phyloP scores from a whole-genome alignment of 2,797 vertebrate genomes.

The Rhinella marina region DNA sequence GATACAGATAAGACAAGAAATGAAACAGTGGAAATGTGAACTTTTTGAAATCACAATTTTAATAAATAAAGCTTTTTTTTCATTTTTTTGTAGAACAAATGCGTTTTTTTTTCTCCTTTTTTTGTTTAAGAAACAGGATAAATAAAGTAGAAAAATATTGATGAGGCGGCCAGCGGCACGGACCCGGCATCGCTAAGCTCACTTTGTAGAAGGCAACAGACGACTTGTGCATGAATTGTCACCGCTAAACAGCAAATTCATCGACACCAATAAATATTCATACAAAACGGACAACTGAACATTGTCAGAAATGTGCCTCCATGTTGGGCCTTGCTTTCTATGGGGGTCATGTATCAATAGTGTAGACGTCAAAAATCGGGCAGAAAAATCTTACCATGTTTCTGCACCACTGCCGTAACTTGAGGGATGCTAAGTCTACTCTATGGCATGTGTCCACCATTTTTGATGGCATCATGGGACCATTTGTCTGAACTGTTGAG shows the following conservation, averaged over 20 bases:
- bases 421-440: not conserved
- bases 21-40: not conserved
- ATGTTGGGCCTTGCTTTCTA: not conserved
- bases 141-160: constrained; percentile 57
- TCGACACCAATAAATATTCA: constrained; percentile 36
- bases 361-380: not conserved
- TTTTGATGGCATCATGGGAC: not conserved
- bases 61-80: constrained; percentile 60
- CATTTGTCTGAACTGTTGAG: too few species aligned
- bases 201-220: constrained; percentile 48
- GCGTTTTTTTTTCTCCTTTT: constrained; percentile 10
- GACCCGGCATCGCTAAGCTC: constrained; percentile 38
- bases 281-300: not conserved
- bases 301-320: too few species aligned
- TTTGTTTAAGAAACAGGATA: constrained; percentile 51
- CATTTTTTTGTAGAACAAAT: constrained; percentile 43
- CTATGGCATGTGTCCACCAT: not conserved
- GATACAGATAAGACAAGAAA: not conserved
- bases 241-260: constrained; percentile 20
- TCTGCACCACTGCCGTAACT: not conserved
- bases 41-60: constrained; percentile 57
- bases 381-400: not conserved
- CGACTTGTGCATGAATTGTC: constrained; percentile 43
- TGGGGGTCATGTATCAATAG: constrained; percentile 8
- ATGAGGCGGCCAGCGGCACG: constrained; percentile 28